Evolutionary conservation across 2,797 vertebrate genomes (phyloP).

Genomic region (Gallirallus australis): DNA sequence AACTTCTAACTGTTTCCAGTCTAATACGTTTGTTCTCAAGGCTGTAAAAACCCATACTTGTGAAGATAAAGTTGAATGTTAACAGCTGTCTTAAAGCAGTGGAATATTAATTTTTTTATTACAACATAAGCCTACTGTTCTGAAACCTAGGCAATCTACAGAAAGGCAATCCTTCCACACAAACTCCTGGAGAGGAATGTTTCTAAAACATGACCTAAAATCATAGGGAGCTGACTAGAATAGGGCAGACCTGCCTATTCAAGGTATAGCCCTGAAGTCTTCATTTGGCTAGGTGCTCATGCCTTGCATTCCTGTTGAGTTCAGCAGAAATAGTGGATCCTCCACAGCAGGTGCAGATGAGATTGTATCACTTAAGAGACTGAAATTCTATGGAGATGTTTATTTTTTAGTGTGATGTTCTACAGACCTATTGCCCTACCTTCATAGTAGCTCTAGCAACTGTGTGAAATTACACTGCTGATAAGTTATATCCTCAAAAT

Average conservation of each 20-base stretch:
- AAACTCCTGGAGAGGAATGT: neutral
- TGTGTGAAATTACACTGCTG: neutral
- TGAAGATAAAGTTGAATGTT: slow-evolving; percentile 22
- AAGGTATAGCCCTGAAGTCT: neutral
- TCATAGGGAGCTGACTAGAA: neutral
- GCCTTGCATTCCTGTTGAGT: neutral
- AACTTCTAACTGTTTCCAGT: slow-evolving; percentile 50
- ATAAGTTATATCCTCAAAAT: neutral
- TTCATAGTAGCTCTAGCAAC: neutral
- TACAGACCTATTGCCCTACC: neutral
- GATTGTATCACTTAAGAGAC: neutral
- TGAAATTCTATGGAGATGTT: neutral
- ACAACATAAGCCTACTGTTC: neutral
- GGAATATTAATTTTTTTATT: neutral
- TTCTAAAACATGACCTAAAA: neutral
- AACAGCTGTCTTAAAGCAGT: slow-evolving; percentile 26
- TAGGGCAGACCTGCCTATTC: neutral
- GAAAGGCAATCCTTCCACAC: neutral
- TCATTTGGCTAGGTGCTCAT: neutral
- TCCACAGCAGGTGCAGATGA: neutral
- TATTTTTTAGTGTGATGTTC: neutral
- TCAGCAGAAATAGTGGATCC: neutral
- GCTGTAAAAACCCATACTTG: slow-evolving; percentile 26
- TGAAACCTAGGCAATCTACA: neutral
- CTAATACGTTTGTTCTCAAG: slow-evolving; percentile 34